These are phyloP conservation scores for Sphyrna mokarran DNA, from an alignment of 2,113 vertebrate species.

Conservation along the genomic window DNA sequence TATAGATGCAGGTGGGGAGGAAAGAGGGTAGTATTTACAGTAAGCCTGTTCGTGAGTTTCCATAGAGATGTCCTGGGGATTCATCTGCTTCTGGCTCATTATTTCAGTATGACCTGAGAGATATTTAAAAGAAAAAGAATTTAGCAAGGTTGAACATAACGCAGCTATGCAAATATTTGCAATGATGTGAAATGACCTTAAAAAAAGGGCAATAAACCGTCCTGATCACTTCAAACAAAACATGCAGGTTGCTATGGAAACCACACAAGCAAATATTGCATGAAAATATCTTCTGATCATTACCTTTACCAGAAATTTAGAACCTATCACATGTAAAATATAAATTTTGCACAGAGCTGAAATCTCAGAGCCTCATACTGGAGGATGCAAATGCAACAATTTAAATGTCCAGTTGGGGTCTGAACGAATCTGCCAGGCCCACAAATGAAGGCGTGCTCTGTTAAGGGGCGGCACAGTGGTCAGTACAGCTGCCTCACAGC, in stretches of 20 bases:
- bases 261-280: neutral
- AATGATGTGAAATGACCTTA: conserved; percentile 40
- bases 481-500: no score
- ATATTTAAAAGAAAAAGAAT: conserved; percentile 49
- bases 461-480: no score
- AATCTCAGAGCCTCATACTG: neutral
- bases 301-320: neutral
- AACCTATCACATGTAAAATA: neutral
- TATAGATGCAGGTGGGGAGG: conserved; percentile 59
- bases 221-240: conserved; percentile 17
- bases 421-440: neutral
- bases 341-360: neutral
- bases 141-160: conserved; percentile 41
- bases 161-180: conserved; percentile 42
- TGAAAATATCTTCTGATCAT: neutral
- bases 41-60: conserved; percentile 83
- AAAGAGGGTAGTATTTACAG: conserved; percentile 92
- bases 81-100: conserved; percentile 65
- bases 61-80: conserved; percentile 82
- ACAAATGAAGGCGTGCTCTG: neutral
- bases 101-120: conserved; percentile 97
- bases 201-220: conserved; percentile 44
- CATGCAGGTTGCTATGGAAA: conserved; percentile 32
- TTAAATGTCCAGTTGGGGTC: neutral
- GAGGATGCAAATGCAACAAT: neutral